Evolutionary conservation across 2,888 invertebrate species (phyloP), one percentile per base, ranked within the genome.

Genomic region (Pyrochroa serraticornis): DNA sequence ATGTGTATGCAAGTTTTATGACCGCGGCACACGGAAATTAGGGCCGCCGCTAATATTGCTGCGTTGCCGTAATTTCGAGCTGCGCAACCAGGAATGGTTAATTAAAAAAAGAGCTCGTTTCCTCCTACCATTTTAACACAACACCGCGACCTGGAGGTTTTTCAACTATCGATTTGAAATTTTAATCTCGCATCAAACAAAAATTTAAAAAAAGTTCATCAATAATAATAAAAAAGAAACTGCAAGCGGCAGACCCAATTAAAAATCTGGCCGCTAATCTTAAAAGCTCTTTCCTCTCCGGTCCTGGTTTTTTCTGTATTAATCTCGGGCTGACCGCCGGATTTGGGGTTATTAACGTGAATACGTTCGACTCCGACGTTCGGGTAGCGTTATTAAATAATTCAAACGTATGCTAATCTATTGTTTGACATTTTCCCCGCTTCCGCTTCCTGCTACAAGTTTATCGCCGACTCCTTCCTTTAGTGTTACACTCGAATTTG

Each of bases 361-460:
- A 9, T 42, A 7, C 30, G 30, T 9, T 31, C 10, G 13, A 38
- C 13, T 12, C 10, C 13, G 38, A 38, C 13, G 9, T 8, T 38
- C 13, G 38, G 7, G 13, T 38, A 10, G 6, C 22, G 22, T 22
- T 38, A 38, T 12, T 42, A 42, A 22, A 8, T 30, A 30, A 42
- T 42, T 35, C 22, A 22, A 22, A 22, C 22, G 22, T 22, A 22
- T 22, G 22, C 22, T 52, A 52, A 52, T 52, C 52, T 44, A 37
- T n/a, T 32, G 52, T 38, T 45, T n/a, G 30, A 38, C 39, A 32
- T 45, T 52, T 10, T 30, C 22, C 30, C 32, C 52, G 22, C 38
- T 52, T 52, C 52, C 52, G 52, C 38, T 52, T 52, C 52, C 52
- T 39, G 39, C 14, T 13, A 8, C 36, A 33, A 32, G 34, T 45